These are phyloP conservation scores for Rhyzopertha dominica DNA, from an alignment of 1,140 invertebrate species.

Conservation along the genomic window DNA sequence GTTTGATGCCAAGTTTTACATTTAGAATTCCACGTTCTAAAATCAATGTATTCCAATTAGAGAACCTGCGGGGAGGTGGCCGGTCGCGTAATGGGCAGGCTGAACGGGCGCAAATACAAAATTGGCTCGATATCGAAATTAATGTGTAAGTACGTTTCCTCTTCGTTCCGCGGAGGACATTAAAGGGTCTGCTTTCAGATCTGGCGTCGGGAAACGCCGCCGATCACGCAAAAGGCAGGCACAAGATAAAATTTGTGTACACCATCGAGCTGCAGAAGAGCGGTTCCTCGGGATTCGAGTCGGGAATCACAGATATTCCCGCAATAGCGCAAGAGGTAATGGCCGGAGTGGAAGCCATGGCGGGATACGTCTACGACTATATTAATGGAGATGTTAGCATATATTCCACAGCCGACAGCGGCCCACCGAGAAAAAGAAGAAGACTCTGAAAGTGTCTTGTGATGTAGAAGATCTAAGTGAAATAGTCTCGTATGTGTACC, in stretches of 20 bases:
- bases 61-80: no score
- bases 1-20: no score
- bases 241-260: constrained; percentile 21
- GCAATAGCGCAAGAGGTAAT: constrained; percentile 16
- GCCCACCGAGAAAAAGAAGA: no score
- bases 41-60: no score
- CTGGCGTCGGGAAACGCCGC: constrained; percentile 16
- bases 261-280: constrained; percentile 19
- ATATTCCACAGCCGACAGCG: no score
- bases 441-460: no score
- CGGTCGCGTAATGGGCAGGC: no score
- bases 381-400: no score
- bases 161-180: not conserved
- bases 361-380: constrained; percentile 12
- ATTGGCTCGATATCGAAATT: constrained; percentile 10
- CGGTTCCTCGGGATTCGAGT: constrained; percentile 16
- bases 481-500: no score
- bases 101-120: constrained; percentile 16
- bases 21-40: no score
- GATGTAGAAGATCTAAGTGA: no score
- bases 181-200: constrained; percentile 9
- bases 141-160: constrained; percentile 14
- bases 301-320: constrained; percentile 8
- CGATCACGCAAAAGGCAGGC: no score
- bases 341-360: constrained; percentile 16